Base-by-base conservation (phyloP, 2,797 vertebrate genomes). In the Trematomus bernacchii region DNA sequence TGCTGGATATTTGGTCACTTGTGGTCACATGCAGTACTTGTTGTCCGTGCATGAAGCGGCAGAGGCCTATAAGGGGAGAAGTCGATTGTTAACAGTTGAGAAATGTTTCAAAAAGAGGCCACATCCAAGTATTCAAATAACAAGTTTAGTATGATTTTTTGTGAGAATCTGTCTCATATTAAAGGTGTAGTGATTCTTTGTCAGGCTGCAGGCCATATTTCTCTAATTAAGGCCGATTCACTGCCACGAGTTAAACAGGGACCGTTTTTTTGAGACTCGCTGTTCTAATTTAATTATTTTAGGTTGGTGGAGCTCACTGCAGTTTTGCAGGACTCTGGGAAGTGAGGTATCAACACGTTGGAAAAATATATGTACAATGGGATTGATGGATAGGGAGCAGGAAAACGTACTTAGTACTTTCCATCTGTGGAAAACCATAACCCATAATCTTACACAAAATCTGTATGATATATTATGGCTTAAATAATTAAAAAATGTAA, bases 1-100 rank as follows among this genome's bases (percentile, higher is more conserved):
- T 67, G 82, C 50, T 77, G 2, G 48, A 76, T 52, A 63, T 71
- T 66, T 76, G 69, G 70, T 67, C 71, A 51, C 21, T 52, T 55
- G 43, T 71, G 43, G 74, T 75, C 53, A 65, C 48, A 27, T n/a
- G 33, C n/a, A 40, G 37, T 27, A 61, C 21, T 61, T 63, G 27
- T 27, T 66, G 55, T 62, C 52, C 37, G 54, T 12, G 0, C 13
- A 48, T 70, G 30, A 40, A 23, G 66, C 2, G 4, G 40, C 5
- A 42, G 14, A 12, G 40, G 27, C 11, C 57, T 23, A 14, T 13
- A 8, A 40, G 12, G 19, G 8, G 27, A 14, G 14, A 43, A 27
- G n/a, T 18, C 10, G 5, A n/a, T 4, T 55, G 18, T 48, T 15
- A 42, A 48, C 48, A 27, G 33, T 7, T 19, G 11, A 52, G 37